These are phyloP conservation scores for Agrochola circellaris DNA, from an alignment of 2,888 invertebrate genomes.

Conservation along the genomic window DNA sequence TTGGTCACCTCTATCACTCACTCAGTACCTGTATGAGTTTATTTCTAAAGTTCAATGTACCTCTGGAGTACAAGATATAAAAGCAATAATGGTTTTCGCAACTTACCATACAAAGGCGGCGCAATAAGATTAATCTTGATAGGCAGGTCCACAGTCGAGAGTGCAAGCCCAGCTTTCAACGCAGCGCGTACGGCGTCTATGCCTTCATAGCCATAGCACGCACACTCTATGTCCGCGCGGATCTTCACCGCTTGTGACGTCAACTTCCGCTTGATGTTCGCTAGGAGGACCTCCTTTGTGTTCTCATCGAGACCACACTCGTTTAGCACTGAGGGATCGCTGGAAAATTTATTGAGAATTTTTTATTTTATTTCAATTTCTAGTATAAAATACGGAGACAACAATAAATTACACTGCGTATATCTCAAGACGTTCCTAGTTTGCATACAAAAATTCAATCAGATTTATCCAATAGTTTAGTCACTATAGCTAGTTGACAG, in stretches of 20 bases:
- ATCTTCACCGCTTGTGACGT: constrained; percentile 95
- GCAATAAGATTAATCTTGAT: constrained; percentile 99
- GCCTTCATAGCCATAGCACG: constrained; percentile 96
- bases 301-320: constrained; percentile 98
- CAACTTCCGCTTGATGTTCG: constrained; percentile 98
- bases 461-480: no score
- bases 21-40: no score
- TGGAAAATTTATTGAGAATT: constrained; percentile 80
- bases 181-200: constrained; percentile 99
- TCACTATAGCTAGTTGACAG: no score
- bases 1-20: no score
- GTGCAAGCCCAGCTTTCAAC: constrained; percentile 96
- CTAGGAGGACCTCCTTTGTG: constrained; percentile 97
- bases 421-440: no score
- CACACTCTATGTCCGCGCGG: constrained; percentile 87
- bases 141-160: constrained; percentile 98
- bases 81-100: neutral
- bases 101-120: constrained; percentile 97
- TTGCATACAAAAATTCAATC: no score
- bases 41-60: no score
- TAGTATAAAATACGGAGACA: neutral
- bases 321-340: constrained; percentile 98
- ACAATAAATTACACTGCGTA: no score
- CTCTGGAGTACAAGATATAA: no score
- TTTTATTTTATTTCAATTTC: neutral